A percentile compares a stretch with the other conserved stretches of the same genome.
phyloP scores from a whole-genome alignment of 2,113 vertebrate species.

The Heptranchias perlo region DNA sequence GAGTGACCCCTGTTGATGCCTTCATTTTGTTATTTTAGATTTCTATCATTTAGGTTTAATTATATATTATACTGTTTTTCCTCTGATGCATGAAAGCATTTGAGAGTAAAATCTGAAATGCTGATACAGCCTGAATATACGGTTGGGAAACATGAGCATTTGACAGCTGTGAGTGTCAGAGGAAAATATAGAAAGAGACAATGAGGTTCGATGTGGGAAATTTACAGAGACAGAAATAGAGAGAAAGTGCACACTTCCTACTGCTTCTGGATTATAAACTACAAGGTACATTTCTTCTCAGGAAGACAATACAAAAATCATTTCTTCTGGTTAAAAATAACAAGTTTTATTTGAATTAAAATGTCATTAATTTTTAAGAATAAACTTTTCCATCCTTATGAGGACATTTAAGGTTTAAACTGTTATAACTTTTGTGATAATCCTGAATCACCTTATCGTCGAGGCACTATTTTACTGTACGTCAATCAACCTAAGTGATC shows the following conservation, averaged over 20 bases:
- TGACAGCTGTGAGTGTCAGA: conserved; percentile 17
- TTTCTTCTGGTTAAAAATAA: neutral
- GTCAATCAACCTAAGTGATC: neutral
- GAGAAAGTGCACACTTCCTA: neutral
- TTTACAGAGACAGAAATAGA: neutral
- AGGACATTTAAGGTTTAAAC: neutral
- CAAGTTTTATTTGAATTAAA: neutral
- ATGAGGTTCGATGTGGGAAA: neutral
- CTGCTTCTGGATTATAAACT: neutral
- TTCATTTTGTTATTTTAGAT: neutral
- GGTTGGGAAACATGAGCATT: neutral
- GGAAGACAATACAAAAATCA: neutral
- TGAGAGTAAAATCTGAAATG: conserved; percentile 13
- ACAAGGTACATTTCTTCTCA: neutral
- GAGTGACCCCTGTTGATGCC: neutral
- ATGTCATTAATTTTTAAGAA: neutral
- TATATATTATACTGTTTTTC: neutral
- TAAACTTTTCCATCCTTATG: neutral
- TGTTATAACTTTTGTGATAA: neutral
- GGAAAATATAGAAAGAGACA: neutral
- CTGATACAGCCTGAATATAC: neutral
- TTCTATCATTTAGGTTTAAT: neutral
- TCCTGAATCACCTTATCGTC: neutral
- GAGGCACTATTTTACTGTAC: neutral
- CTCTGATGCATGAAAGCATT: neutral